Percentiles rank a stretch among this genome's conserved stretches.
These are phyloP conservation scores for Stomorhina lunata DNA, from an alignment of 2,888 invertebrate species.

Conservation along the genomic window DNA sequence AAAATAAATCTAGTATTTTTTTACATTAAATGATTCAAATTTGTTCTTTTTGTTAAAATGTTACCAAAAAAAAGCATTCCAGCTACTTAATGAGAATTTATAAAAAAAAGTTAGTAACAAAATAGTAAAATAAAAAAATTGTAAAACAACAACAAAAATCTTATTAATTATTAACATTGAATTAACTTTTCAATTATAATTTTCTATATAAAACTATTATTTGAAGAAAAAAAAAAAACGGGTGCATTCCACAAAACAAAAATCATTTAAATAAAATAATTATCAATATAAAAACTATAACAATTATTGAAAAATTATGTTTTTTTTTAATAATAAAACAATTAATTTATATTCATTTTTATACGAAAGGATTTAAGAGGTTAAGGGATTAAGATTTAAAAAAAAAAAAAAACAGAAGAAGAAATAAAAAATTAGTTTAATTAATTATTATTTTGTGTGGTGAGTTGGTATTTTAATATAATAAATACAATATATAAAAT, in stretches of 20 bases:
- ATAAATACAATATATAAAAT: too few relatives aligned
- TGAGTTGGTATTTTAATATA: slow-evolving; percentile 73
- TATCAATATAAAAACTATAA: slow-evolving; percentile 39
- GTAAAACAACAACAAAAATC: slow-evolving; percentile 31
- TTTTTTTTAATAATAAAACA: too few relatives aligned
- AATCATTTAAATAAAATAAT: slow-evolving; percentile 10
- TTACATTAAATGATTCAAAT: not conserved
- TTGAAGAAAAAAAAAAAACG: slow-evolving; percentile 24
- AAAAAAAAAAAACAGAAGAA: not conserved
- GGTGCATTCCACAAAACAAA: slow-evolving; percentile 63
- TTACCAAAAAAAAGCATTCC: slow-evolving; percentile 60
- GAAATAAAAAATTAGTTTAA: not conserved
- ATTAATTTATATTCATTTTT: slow-evolving; percentile 32
- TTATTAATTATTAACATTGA: slow-evolving; percentile 21
- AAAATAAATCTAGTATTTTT: not conserved
- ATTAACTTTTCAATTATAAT: not conserved
- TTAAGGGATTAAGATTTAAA: slow-evolving; percentile 35
- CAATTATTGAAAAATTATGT: slow-evolving; percentile 40
- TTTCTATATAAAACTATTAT: slow-evolving; percentile 33
- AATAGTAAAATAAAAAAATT: slow-evolving; percentile 10
- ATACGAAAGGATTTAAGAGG: slow-evolving; percentile 24
- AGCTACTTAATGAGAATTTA: slow-evolving; percentile 58
- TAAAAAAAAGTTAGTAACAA: slow-evolving; percentile 31
- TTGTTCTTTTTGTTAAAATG: slow-evolving; percentile 19
- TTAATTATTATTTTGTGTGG: slow-evolving; percentile 78